phyloP scores from a whole-genome alignment of 37 sponge, comb jelly and placozoan species.

The Haliclona indistincta region DNA sequence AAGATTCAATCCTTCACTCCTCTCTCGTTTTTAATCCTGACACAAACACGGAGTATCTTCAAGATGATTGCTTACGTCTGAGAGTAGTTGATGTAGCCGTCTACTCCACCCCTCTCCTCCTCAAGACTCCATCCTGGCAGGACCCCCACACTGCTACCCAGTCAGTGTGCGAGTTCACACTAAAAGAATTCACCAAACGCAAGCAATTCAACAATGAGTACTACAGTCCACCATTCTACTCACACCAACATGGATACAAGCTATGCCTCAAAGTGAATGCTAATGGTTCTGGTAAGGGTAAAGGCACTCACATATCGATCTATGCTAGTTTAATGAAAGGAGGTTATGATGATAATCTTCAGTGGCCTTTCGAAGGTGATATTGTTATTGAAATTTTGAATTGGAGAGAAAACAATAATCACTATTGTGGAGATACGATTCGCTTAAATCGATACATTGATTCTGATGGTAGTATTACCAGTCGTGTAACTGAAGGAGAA shows the following conservation, averaged over 20 bases:
- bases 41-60: constrained; percentile 1
- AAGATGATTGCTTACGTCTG: constrained; percentile 5
- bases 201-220: not conserved
- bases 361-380: constrained; percentile 12
- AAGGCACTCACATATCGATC: constrained; percentile 16
- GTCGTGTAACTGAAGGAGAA: too few species aligned
- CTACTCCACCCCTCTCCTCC: not conserved
- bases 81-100: not conserved
- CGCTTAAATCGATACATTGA: too few species aligned
- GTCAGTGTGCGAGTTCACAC: too few species aligned
- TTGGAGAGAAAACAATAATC: not conserved
- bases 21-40: too few species aligned
- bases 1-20: not conserved
- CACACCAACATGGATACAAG: constrained; percentile 40
- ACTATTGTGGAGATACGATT: too few species aligned
- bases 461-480: too few species aligned
- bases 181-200: not conserved
- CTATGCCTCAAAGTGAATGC: constrained; percentile 26
- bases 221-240: constrained; percentile 18
- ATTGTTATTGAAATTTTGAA: constrained; percentile 2
- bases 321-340: constrained; percentile 19
- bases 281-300: constrained; percentile 22
- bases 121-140: not conserved
- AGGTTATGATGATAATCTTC: constrained; percentile 25
- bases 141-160: too few species aligned